Percentiles rank a stretch among this genome's conserved stretches.
phyloP scores from a whole-genome alignment of 1,140 invertebrate species.

The Heterodera carotae region DNA sequence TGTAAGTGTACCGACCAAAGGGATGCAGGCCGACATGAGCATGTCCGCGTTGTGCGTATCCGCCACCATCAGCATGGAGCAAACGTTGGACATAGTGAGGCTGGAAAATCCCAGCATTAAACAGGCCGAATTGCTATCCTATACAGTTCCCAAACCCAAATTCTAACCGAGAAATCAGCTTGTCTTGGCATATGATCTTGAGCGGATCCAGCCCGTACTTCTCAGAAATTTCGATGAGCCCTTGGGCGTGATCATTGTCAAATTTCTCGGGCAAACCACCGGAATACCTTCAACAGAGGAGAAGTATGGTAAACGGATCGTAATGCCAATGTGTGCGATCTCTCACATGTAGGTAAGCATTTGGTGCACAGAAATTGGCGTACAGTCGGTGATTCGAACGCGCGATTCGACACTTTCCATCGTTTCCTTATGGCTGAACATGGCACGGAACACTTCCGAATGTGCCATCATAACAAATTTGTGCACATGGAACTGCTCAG shows the following conservation, averaged over 20 bases:
- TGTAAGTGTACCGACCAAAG: slow-evolving; percentile 57
- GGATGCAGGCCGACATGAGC: slow-evolving; percentile 54
- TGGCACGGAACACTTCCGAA: slow-evolving; percentile 62
- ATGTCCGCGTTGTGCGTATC: slow-evolving; percentile 57
- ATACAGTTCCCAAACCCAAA: too few relatives aligned
- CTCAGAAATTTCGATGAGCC: slow-evolving; percentile 60
- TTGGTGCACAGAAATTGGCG: slow-evolving; percentile 49
- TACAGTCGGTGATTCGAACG: slow-evolving; percentile 52
- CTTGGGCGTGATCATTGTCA: slow-evolving; percentile 47
- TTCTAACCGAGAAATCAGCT: slow-evolving; percentile 54
- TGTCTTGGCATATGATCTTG: slow-evolving; percentile 61
- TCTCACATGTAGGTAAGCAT: slow-evolving; percentile 63
- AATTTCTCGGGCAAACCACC: slow-evolving; percentile 51
- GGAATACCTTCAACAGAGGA: slow-evolving; percentile 35
- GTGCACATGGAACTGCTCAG: slow-evolving; percentile 51
- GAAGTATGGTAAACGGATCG: slow-evolving; percentile 21
- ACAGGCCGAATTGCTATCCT: too few relatives aligned
- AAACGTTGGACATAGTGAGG: slow-evolving; percentile 49
- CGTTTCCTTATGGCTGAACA: slow-evolving; percentile 59
- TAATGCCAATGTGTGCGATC: neutral
- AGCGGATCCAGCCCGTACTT: slow-evolving; percentile 59
- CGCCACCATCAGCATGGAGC: slow-evolving; percentile 54
- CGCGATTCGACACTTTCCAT: slow-evolving; percentile 46
- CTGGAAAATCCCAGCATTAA: too few relatives aligned
- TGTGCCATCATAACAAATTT: slow-evolving; percentile 62